Conservation (phyloP, 2,113 vertebrate genomes). For the Chaenogobius annularis region DNA sequence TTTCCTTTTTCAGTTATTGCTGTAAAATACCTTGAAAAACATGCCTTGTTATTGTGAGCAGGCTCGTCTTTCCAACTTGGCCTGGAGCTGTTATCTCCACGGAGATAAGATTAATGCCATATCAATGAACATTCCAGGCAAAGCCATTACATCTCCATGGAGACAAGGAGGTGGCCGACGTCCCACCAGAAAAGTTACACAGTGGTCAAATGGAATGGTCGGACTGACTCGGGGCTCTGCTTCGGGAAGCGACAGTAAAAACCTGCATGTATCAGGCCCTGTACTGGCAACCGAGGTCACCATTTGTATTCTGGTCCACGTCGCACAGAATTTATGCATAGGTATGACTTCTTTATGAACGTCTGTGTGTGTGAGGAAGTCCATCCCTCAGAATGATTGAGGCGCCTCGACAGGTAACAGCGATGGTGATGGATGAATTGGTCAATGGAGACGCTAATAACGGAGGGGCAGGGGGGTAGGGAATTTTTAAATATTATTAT, state of each 20-base stretch:
- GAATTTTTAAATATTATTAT: conserved; percentile 6
- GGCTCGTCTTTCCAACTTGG: too few species aligned
- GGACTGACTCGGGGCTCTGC: conserved; percentile 33
- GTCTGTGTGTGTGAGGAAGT: conserved; percentile 26
- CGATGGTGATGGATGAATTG: conserved; percentile 49
- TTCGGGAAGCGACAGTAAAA: too few species aligned
- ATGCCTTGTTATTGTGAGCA: too few species aligned
- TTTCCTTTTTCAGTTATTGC: too few species aligned
- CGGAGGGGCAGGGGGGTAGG: conserved; percentile 11
- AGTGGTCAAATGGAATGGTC: neutral
- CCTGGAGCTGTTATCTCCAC: too few species aligned
- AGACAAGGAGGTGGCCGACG: too few species aligned
- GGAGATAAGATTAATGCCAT: neutral
- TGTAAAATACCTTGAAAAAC: too few species aligned
- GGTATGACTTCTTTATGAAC: conserved; percentile 44
- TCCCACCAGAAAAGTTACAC: neutral
- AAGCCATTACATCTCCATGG: too few species aligned
- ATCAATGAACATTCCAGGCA: neutral
- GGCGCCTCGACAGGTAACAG: conserved; percentile 18
- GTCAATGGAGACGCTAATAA: conserved; percentile 34
- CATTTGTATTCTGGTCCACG: conserved; percentile 55
- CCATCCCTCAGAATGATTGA: conserved; percentile 50
- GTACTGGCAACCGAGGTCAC: conserved; percentile 48
- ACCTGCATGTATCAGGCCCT: conserved; percentile 38
- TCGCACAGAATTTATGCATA: conserved; percentile 47